phyloP scores from a whole-genome alignment of 2,888 invertebrate species.

The Zygothrica quintamaculata region DNA sequence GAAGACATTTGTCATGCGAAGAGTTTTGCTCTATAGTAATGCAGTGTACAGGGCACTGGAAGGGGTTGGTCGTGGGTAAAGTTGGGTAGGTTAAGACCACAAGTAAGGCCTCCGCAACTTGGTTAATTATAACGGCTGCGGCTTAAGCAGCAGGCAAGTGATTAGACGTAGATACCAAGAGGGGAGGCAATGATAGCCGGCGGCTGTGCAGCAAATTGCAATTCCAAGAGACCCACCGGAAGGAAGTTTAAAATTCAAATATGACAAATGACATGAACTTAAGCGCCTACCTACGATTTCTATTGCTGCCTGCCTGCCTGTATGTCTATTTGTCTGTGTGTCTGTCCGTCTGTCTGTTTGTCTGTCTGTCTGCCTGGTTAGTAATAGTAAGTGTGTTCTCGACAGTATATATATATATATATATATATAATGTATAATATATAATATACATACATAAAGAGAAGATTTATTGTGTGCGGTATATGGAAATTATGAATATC shows the following conservation, averaged over 20 bases:
- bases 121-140: conserved; percentile 76
- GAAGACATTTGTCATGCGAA: conserved; percentile 74
- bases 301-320: too few species aligned
- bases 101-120: conserved; percentile 56
- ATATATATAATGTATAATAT: neutral
- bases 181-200: conserved; percentile 30
- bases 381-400: conserved; percentile 10
- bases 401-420: conserved; percentile 11
- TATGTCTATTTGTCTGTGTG: too few species aligned
- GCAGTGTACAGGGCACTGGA: too few species aligned
- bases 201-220: conserved; percentile 66
- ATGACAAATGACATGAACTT: conserved; percentile 80
- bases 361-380: too few species aligned
- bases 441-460: conserved; percentile 7
- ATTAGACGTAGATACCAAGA: conserved; percentile 44
- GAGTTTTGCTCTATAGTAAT: conserved; percentile 25
- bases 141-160: conserved; percentile 54
- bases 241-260: conserved; percentile 81
- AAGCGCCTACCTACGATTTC: conserved; percentile 60
- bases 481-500: conserved; percentile 77
- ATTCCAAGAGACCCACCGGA: conserved; percentile 74
- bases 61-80: conserved; percentile 20
- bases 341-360: too few species aligned
- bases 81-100: conserved; percentile 12
- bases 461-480: conserved; percentile 71